Conservation (phyloP, 2,797 vertebrate species). For the Hafferia zeledoni region DNA sequence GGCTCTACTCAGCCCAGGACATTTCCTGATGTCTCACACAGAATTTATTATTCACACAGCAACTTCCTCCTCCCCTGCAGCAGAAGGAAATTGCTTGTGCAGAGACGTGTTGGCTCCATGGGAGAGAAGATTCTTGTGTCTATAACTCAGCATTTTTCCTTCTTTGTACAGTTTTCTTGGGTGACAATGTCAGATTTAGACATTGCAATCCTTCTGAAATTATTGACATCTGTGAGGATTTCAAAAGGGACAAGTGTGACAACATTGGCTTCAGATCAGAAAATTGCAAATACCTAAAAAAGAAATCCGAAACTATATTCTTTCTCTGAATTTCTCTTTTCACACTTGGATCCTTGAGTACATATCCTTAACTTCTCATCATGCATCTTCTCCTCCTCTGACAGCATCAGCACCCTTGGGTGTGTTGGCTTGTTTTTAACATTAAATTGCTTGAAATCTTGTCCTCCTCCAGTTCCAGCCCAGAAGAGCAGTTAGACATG, state of each 20-base stretch:
- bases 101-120: neutral
- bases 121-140: neutral
- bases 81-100: neutral
- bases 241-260: neutral
- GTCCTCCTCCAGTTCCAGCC: neutral
- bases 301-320: neutral
- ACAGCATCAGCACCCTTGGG: neutral
- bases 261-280: neutral
- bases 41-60: neutral
- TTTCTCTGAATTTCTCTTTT: neutral
- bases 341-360: neutral
- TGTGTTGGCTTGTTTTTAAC: neutral
- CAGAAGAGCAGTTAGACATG: neutral
- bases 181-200: neutral
- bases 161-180: neutral
- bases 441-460: neutral
- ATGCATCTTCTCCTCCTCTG: neutral
- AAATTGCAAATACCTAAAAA: neutral
- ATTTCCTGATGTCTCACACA: neutral
- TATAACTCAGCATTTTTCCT: neutral
- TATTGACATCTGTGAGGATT: neutral
- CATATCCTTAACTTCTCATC: neutral
- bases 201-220: neutral
- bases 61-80: neutral
- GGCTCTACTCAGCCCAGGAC: neutral